Evolutionary conservation across 2,113 vertebrate genomes (phyloP).

Genomic region (Isichthys henryi): DNA sequence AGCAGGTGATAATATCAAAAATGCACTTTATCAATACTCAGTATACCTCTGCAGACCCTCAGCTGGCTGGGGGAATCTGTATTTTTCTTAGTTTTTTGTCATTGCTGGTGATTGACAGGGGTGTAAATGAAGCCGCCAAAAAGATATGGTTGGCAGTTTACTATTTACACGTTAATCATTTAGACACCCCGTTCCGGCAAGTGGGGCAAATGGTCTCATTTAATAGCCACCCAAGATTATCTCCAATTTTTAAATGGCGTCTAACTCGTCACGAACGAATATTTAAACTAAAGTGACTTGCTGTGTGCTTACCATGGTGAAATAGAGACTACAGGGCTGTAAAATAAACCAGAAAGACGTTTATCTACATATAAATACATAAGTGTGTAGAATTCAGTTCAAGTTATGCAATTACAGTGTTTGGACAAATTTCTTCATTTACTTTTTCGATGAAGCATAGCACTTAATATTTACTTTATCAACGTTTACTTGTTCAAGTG

Average conservation of each 20-base stretch:
- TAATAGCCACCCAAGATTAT: neutral
- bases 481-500: neutral
- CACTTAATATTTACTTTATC: neutral
- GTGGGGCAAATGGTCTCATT: neutral
- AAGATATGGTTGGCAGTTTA: neutral
- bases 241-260: constrained; percentile 20
- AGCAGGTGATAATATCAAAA: neutral
- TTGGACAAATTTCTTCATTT: neutral
- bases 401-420: neutral
- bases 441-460: neutral
- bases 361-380: neutral
- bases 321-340: neutral
- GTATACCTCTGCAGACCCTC: neutral
- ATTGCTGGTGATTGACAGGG: neutral
- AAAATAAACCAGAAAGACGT: neutral
- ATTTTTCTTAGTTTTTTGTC: neutral
- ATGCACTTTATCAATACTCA: too few species aligned
- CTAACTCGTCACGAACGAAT: constrained; percentile 22
- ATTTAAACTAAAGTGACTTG: neutral
- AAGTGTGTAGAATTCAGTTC: neutral
- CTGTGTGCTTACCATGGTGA: neutral
- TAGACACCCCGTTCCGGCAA: neutral
- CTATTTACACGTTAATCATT: neutral
- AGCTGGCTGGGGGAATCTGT: neutral
- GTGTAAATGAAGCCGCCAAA: neutral